These are phyloP conservation scores for Cepaea nemoralis DNA, from an alignment of 1,140 invertebrate species.

Conservation along the genomic window DNA sequence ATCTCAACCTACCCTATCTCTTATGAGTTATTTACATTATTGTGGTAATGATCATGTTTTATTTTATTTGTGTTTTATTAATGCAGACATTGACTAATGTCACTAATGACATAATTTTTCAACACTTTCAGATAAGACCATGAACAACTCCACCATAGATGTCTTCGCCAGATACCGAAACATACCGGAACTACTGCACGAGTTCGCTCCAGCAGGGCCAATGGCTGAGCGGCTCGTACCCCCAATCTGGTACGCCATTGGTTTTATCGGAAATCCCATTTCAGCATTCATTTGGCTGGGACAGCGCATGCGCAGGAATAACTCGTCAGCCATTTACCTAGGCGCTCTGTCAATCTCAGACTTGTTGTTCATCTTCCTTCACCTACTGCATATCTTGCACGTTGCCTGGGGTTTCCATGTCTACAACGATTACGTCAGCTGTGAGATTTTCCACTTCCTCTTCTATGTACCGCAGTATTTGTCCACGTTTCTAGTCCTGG, in stretches of 20 bases:
- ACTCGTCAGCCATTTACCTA: conserved; percentile 69
- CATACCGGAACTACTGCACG: conserved; percentile 41
- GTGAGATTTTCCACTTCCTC: conserved; percentile 62
- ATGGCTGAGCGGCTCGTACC: conserved; percentile 56
- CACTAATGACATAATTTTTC: neutral
- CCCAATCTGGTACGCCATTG: conserved; percentile 67
- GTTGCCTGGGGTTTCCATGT: conserved; percentile 58
- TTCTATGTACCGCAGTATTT: conserved; percentile 66
- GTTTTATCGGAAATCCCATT: conserved; percentile 66
- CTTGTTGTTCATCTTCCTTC: conserved; percentile 61
- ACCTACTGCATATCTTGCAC: conserved; percentile 61
- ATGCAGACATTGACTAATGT: too few species aligned
- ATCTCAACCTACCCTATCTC: too few species aligned
- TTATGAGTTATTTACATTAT: too few species aligned
- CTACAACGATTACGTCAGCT: conserved; percentile 51
- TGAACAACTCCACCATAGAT: conserved; percentile 26
- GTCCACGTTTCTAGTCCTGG: conserved; percentile 72
- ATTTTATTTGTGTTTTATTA: too few species aligned
- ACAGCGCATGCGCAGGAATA: conserved; percentile 61
- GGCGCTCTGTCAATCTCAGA: conserved; percentile 67
- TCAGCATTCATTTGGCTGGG: conserved; percentile 66
- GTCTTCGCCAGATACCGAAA: conserved; percentile 38
- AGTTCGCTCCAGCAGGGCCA: conserved; percentile 52
- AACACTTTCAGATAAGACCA: conserved; percentile 2
- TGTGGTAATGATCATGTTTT: too few species aligned